These are phyloP conservation scores for Pluvialis apricaria DNA, from an alignment of 2,113 vertebrate genomes.

Conservation along the genomic window DNA sequence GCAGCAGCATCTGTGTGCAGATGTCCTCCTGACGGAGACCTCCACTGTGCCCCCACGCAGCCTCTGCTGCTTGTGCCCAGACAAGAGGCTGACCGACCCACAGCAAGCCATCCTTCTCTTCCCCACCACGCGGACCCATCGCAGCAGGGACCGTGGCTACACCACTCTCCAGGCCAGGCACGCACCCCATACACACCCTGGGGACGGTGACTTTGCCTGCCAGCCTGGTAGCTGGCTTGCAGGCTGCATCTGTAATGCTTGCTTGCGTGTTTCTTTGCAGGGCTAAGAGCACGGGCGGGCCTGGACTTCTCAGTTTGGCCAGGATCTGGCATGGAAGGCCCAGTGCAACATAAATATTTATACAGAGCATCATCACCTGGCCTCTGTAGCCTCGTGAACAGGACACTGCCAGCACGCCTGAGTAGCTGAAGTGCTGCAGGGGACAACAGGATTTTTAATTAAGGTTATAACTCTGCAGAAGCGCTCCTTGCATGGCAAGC, in stretches of 20 bases:
- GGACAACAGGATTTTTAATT: background rate
- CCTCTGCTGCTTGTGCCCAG: background rate
- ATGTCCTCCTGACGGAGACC: background rate
- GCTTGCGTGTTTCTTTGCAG: background rate
- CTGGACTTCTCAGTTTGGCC: background rate
- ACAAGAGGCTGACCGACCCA: background rate
- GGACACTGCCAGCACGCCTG: background rate
- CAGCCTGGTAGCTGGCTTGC: background rate
- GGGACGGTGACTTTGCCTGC: background rate
- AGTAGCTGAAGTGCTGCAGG: background rate
- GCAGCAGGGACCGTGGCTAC: fast-evolving
- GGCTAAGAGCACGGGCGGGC: background rate
- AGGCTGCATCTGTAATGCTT: background rate
- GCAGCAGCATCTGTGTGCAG: background rate
- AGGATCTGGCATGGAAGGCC: background rate
- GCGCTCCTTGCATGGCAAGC: background rate
- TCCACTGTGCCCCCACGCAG: fast-evolving
- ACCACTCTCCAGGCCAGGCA: fast-evolving
- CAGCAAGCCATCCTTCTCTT: background rate
- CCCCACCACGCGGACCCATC: background rate
- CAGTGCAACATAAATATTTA: background rate
- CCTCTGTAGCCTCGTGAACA: background rate
- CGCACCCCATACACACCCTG: background rate
- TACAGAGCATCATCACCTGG: background rate
- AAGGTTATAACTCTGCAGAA: background rate